Conservation (phyloP, 2,888 invertebrate species). For the Portevinia maculata region DNA sequence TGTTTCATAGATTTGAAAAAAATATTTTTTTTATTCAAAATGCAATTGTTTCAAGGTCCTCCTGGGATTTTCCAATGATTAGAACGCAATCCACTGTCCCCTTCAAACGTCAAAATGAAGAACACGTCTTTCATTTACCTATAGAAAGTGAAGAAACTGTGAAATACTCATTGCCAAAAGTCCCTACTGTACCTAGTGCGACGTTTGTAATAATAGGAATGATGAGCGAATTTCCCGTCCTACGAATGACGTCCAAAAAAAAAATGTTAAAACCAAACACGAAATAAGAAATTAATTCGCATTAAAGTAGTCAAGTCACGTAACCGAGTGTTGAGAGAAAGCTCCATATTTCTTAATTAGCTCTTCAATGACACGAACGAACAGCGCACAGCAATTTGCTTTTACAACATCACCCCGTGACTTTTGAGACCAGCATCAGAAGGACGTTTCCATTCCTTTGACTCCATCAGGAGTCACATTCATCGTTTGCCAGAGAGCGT, state of each 20-base stretch:
- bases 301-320: conserved; percentile 73
- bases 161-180: conserved; percentile 42
- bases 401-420: conserved; percentile 67
- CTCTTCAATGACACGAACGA: conserved; percentile 74
- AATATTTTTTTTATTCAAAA: conserved; percentile 29
- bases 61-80: conserved; percentile 54
- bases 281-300: conserved; percentile 74
- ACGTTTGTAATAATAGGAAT: conserved; percentile 20
- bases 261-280: conserved; percentile 69
- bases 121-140: conserved; percentile 66
- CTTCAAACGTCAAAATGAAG: conserved; percentile 40
- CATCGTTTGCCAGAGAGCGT: conserved; percentile 69
- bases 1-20: conserved; percentile 39
- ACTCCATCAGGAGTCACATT: conserved; percentile 69
- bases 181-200: neutral
- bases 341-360: conserved; percentile 75
- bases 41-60: conserved; percentile 34
- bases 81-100: conserved; percentile 49
- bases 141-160: conserved; percentile 50
- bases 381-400: conserved; percentile 66
- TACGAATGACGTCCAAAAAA: conserved; percentile 49
- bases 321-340: conserved; percentile 70
- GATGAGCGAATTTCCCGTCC: conserved; percentile 11
- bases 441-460: conserved; percentile 64
- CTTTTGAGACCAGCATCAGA: conserved; percentile 67